Percentiles rank a stretch among this genome's conserved stretches.
Conservation (phyloP, 2,888 invertebrate genomes). For the Drosophila maculinotata region DNA sequence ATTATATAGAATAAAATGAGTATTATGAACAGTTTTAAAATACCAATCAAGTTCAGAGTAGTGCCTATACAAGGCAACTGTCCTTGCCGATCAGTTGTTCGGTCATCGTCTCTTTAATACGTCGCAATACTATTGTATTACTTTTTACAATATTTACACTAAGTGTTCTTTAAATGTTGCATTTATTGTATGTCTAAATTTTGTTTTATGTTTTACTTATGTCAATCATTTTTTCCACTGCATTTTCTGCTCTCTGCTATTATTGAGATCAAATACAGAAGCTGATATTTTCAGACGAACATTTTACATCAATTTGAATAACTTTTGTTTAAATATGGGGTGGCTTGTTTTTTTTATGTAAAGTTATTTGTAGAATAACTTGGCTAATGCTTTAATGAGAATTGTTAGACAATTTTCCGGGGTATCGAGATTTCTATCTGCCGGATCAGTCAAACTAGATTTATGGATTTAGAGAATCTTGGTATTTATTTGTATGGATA, state of each 20-base stretch:
- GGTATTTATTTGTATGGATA: conserved; percentile 10
- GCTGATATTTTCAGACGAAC: conserved; percentile 72
- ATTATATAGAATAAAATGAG: conserved; percentile 49
- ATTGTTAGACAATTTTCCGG: conserved; percentile 56
- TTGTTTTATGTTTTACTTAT: conserved; percentile 39
- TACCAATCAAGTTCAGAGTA: conserved; percentile 58
- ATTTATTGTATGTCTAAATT: conserved; percentile 50
- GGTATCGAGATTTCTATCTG: conserved; percentile 25
- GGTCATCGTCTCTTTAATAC: conserved; percentile 34
- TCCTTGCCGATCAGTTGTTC: conserved; percentile 15
- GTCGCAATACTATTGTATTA: conserved; percentile 63
- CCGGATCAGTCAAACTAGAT: conserved; percentile 43
- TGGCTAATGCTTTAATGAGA: conserved; percentile 58
- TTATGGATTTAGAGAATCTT: conserved; percentile 22
- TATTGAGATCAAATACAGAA: conserved; percentile 77
- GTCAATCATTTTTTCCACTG: conserved; percentile 28
- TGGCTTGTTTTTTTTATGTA: conserved; percentile 40
- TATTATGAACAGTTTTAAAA: conserved; percentile 64
- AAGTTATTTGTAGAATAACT: conserved; percentile 68
- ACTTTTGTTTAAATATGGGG: conserved; percentile 45
- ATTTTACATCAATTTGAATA: conserved; percentile 67
- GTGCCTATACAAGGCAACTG: conserved; percentile 35
- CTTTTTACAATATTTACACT: conserved; percentile 82
- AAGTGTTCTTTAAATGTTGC: conserved; percentile 69
- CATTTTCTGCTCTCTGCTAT: conserved; percentile 44